A percentile compares a stretch with the other conserved stretches of the same genome.
phyloP scores from a whole-genome alignment of 1,140 invertebrate species.

The Epicauta chinensis region DNA sequence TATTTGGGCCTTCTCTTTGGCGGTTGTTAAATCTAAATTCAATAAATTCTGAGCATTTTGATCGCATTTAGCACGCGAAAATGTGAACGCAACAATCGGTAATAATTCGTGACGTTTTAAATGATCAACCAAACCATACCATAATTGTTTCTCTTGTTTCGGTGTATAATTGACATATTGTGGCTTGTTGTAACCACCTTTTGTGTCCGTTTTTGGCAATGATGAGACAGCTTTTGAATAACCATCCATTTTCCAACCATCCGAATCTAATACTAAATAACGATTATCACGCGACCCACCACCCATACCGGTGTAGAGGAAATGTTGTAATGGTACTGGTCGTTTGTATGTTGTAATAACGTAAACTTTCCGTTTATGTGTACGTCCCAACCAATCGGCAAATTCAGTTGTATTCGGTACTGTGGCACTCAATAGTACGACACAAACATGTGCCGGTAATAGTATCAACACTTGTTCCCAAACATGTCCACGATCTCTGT shows the following conservation, averaged over 20 bases:
- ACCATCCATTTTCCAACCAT: slow-evolving; percentile 53
- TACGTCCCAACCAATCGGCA: slow-evolving; percentile 95
- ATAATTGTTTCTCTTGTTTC: slow-evolving; percentile 76
- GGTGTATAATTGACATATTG: slow-evolving; percentile 37
- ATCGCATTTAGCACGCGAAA: slow-evolving; percentile 83
- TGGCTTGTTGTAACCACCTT: slow-evolving; percentile 5
- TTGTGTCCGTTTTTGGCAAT: slow-evolving; percentile 11
- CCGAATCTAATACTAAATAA: slow-evolving; percentile 44
- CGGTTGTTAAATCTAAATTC: slow-evolving; percentile 74
- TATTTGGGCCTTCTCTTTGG: slow-evolving; percentile 77
- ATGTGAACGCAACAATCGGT: slow-evolving; percentile 90
- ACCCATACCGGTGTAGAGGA: slow-evolving; percentile 73
- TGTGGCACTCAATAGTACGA: slow-evolving; percentile 96
- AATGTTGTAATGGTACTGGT: slow-evolving; percentile 94
- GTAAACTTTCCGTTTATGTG: slow-evolving; percentile 88
- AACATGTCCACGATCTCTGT: slow-evolving; percentile 95
- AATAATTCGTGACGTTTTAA: slow-evolving; percentile 74
- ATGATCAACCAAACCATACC: slow-evolving; percentile 77
- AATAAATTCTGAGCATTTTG: slow-evolving; percentile 66
- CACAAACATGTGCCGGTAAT: slow-evolving; percentile 87
- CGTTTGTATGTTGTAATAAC: slow-evolving; percentile 91
- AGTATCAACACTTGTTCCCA: slow-evolving; percentile 98
- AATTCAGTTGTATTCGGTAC: slow-evolving; percentile 96
- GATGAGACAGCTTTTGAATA: slow-evolving; percentile 28
- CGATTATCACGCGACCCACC: slow-evolving; percentile 20